Conservation (phyloP, 1,140 invertebrate species). For the Cydia splendana region DNA sequence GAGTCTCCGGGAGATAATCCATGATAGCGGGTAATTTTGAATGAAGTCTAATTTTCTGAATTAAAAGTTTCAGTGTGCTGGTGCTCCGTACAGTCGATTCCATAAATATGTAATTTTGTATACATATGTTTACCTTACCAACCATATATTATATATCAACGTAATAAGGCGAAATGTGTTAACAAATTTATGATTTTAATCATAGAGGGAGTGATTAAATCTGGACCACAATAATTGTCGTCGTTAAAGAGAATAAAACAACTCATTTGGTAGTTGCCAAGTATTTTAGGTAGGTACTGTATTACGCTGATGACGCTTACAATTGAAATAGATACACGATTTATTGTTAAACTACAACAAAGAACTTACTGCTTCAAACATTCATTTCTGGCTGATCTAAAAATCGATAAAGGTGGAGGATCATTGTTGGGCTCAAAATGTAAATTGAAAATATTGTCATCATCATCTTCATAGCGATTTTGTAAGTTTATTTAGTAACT, state of each 20-base stretch:
- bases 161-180: background rate
- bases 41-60: slow-evolving; percentile 57
- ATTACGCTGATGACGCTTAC: background rate
- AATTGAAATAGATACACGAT: no score
- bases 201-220: background rate
- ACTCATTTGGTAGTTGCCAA: background rate
- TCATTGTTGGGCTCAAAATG: background rate
- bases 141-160: no score
- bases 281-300: background rate
- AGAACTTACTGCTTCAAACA: no score
- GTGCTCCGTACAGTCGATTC: background rate
- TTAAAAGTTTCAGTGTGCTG: slow-evolving; percentile 46
- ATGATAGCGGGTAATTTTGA: slow-evolving; percentile 50
- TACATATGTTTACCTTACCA: background rate
- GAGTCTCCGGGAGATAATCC: background rate
- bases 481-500: no score
- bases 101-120: background rate
- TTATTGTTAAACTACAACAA: no score
- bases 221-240: background rate
- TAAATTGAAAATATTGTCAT: background rate
- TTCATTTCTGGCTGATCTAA: no score
- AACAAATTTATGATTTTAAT: background rate
- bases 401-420: no score
- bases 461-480: no score
- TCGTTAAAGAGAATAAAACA: background rate